phyloP scores from a whole-genome alignment of 2,113 vertebrate genomes.

The Dromiciops gliroides region DNA sequence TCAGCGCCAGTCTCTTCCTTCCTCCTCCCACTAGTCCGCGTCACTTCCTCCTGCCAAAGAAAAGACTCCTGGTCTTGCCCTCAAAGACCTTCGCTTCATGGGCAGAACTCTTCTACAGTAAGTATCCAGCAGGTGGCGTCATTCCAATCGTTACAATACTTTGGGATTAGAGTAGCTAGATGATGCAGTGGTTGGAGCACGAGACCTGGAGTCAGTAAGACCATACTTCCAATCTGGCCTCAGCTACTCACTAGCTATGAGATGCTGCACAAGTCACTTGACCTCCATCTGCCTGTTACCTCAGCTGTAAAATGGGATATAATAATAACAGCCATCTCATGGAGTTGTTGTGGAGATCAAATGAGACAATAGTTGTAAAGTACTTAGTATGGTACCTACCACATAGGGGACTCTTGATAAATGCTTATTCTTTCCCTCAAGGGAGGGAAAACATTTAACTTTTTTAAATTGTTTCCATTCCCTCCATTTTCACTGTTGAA shows the following conservation, averaged over 20 bases:
- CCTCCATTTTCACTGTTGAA: conserved; percentile 32
- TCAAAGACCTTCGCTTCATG: no score
- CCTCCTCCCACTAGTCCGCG: no score
- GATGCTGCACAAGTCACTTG: neutral
- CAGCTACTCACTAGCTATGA: neutral
- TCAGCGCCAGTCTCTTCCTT: no score
- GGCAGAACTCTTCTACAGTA: no score
- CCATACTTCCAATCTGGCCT: neutral
- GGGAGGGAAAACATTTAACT: conserved; percentile 11
- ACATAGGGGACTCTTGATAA: neutral
- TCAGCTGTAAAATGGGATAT: neutral
- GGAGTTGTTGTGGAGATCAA: neutral
- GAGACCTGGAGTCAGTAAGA: neutral
- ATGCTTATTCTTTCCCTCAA: neutral
- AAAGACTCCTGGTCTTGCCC: no score
- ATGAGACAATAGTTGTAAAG: neutral
- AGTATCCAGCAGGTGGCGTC: no score
- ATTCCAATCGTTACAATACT: no score
- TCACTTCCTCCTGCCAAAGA: no score
- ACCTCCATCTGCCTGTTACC: neutral
- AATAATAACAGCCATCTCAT: neutral
- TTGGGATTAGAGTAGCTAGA: neutral
- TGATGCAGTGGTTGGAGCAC: neutral
- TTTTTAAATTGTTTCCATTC: conserved; percentile 14
- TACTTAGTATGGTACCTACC: neutral